Conservation (phyloP, 2,888 invertebrate genomes). For the Caradrina kadenii region DNA sequence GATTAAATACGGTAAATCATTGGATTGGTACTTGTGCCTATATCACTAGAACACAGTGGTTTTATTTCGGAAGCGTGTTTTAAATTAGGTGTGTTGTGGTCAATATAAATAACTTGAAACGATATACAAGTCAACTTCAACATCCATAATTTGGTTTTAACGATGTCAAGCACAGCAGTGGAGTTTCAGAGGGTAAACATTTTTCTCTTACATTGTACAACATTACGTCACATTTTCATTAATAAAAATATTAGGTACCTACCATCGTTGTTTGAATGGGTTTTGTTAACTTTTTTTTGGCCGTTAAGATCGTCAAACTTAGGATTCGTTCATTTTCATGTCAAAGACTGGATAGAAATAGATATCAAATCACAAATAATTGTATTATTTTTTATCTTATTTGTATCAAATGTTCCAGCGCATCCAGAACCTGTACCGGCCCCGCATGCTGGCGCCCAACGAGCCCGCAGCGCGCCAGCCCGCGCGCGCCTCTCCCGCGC, state of each 20-base stretch:
- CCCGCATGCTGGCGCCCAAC: conserved; percentile 89
- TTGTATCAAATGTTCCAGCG: conserved; percentile 88
- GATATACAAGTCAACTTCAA: too few relatives aligned
- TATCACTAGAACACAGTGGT: background rate
- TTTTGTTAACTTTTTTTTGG: too few relatives aligned
- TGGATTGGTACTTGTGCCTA: background rate
- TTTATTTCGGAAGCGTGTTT: too few relatives aligned
- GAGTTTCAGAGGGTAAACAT: conserved; percentile 25
- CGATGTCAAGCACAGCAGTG: background rate
- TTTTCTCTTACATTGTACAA: background rate
- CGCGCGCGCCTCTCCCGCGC: conserved; percentile 48
- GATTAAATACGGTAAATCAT: background rate
- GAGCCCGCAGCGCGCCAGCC: conserved; percentile 58
- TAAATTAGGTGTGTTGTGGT: too few relatives aligned
- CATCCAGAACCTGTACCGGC: conserved; percentile 95
- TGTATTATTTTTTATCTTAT: background rate
- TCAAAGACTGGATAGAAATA: too few relatives aligned
- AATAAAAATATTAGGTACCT: too few relatives aligned
- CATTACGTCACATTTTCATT: background rate
- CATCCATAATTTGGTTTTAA: background rate
- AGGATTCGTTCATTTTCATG: too few relatives aligned
- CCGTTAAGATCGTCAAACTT: too few relatives aligned
- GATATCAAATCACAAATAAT: too few relatives aligned
- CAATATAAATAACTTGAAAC: too few relatives aligned
- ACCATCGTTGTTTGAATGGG: too few relatives aligned